Base-by-base conservation (phyloP, 2,797 vertebrate genomes). In the Protonibea diacanthus region DNA sequence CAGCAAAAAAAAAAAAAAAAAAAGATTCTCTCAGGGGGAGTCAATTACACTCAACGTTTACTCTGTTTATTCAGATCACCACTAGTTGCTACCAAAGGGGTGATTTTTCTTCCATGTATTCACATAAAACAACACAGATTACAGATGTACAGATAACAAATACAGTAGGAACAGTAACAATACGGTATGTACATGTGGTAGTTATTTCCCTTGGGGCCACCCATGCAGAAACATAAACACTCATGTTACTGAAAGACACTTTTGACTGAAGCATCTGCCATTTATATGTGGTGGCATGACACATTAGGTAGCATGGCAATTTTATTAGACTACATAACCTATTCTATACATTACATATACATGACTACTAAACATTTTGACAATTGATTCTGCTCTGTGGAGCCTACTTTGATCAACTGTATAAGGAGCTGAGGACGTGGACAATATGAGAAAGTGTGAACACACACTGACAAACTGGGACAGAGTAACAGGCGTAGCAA, bases 61-160 rank as follows among this genome's bases (percentile, higher is more conserved):
- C 63, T 86, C 60, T 84, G 89, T 87, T 88, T 90, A 86, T 81
- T 86, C 85, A 82, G 66, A 91, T 89, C 83, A 84, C 78, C 82
- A 68, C 78, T 55, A 71, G 80, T 47, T 88, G 88, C 85, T 86
- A 90, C 90, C 84, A 90, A 82, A 81, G 75, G 55, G 52, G 64
- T 53, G 77, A 86, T 80, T 71, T 82, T 65, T 84, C 74, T 68
- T 74, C 60, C 42, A 52, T 77, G 70, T 76, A 81, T 79, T 83
- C 51, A 51, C 75, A 85, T 81, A 70, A 89, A 86, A 89, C 71
- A 88, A 86, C 81, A 88, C 73, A 81, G 82, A 89, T 89, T 88
- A 83, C 67, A 86, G 77, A 86, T 85, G 66, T 51, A 80, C 75
- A 78, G 84, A 90, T 84, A 83, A 85, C 74, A 85, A 88, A 84